phyloP scores from a whole-genome alignment of 2,797 vertebrate genomes.

The Hydrolagus colliei region DNA sequence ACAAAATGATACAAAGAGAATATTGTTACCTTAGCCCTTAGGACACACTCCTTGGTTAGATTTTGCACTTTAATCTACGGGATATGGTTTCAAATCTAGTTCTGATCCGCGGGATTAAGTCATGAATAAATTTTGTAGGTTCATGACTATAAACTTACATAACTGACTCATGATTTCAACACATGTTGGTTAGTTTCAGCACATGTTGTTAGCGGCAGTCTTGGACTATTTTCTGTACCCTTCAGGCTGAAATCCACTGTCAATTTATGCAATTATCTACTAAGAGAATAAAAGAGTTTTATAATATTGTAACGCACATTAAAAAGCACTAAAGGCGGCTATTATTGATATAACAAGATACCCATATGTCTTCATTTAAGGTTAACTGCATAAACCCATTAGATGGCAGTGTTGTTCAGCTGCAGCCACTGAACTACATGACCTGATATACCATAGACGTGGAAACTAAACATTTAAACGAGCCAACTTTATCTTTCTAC shows the following conservation, averaged over 20 bases:
- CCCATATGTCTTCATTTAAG: neutral
- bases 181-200: neutral
- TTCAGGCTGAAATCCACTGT: neutral
- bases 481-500: neutral
- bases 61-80: too few species aligned
- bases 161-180: neutral
- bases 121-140: too few species aligned
- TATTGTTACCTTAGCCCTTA: neutral
- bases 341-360: neutral
- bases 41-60: too few species aligned
- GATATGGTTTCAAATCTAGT: too few species aligned
- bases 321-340: neutral
- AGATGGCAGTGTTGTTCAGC: slow-evolving; percentile 23
- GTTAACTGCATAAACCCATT: neutral
- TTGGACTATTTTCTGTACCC: neutral
- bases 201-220: neutral
- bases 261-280: neutral
- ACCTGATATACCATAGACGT: too few species aligned
- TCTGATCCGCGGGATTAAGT: too few species aligned
- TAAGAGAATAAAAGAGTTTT: neutral
- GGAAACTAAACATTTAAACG: neutral
- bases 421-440: neutral
- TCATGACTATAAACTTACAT: neutral
- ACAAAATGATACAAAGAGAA: neutral
- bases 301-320: neutral